Evolutionary conservation across 2,888 invertebrate species (phyloP).

Genomic region (Trichopoda pennipes): DNA sequence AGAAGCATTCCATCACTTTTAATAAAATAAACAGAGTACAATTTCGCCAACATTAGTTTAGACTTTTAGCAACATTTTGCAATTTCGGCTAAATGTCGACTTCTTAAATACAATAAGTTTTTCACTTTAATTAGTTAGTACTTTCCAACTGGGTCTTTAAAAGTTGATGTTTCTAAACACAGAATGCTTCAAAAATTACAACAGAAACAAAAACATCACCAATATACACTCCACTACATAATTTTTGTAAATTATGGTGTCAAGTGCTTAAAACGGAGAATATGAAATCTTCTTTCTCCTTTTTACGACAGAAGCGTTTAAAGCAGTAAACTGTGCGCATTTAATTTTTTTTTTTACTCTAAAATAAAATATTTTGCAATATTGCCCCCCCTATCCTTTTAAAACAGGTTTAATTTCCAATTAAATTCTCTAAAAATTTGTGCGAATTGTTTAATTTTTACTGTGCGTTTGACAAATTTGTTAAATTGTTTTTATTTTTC

Average conservation of each 20-base stretch:
- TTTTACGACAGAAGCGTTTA: not conserved
- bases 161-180: conserved; percentile 6
- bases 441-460: conserved; percentile 18
- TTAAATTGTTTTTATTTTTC: conserved; percentile 70
- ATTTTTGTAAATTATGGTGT: conserved; percentile 44
- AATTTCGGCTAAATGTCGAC: too few relatives aligned
- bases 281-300: conserved; percentile 10
- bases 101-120: too few relatives aligned
- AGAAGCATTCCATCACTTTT: too few relatives aligned
- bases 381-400: conserved; percentile 4
- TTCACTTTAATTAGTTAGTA: not conserved
- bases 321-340: conserved; percentile 32
- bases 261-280: conserved; percentile 35
- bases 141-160: conserved; percentile 12
- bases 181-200: conserved; percentile 46
- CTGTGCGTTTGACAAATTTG: conserved; percentile 17
- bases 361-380: not conserved
- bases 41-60: too few relatives aligned
- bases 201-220: conserved; percentile 27
- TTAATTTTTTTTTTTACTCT: not conserved
- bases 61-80: too few relatives aligned
- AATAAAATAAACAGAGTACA: too few relatives aligned
- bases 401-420: conserved; percentile 26
- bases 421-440: conserved; percentile 35
- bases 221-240: conserved; percentile 4